Conservation (phyloP, 2,113 vertebrate genomes). For the Chinchilla lanigera region DNA sequence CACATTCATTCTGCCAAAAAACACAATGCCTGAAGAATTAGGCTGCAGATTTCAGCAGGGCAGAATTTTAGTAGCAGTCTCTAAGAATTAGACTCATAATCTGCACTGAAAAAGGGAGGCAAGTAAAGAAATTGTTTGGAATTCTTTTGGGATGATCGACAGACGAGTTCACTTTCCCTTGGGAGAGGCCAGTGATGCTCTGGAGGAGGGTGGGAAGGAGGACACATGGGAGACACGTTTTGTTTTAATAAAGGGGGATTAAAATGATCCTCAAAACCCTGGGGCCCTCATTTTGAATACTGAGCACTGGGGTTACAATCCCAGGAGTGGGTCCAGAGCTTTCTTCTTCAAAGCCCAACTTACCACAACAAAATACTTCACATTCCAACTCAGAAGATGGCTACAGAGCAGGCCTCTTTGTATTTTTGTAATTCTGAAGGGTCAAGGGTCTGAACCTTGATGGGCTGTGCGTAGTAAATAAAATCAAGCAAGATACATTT, state of each 20-base stretch:
- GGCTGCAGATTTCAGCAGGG: constrained; percentile 81
- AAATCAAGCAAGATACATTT: constrained; percentile 65
- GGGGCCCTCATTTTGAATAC: constrained; percentile 52
- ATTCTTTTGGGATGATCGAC: constrained; percentile 63
- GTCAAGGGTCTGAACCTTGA: constrained; percentile 48
- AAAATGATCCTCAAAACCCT: constrained; percentile 63
- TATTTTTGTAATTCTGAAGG: constrained; percentile 54
- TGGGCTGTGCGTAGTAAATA: constrained; percentile 48
- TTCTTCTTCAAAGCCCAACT: constrained; percentile 65
- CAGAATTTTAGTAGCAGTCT: constrained; percentile 84
- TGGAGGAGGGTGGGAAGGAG: constrained; percentile 20
- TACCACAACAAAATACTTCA: constrained; percentile 74
- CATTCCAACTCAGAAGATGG: constrained; percentile 73
- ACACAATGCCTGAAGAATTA: constrained; percentile 81
- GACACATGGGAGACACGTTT: neutral
- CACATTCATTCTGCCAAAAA: constrained; percentile 75
- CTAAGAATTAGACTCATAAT: constrained; percentile 83
- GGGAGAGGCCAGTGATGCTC: neutral
- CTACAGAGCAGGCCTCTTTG: constrained; percentile 59
- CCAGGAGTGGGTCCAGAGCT: constrained; percentile 59
- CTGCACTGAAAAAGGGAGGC: constrained; percentile 80
- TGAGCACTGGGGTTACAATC: constrained; percentile 53
- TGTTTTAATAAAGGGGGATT: constrained; percentile 64
- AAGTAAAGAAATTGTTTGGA: constrained; percentile 75
- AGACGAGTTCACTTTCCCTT: constrained; percentile 58